These are phyloP conservation scores for Brachionus manjavacas DNA, from an alignment of 1,140 invertebrate species.

Conservation along the genomic window DNA sequence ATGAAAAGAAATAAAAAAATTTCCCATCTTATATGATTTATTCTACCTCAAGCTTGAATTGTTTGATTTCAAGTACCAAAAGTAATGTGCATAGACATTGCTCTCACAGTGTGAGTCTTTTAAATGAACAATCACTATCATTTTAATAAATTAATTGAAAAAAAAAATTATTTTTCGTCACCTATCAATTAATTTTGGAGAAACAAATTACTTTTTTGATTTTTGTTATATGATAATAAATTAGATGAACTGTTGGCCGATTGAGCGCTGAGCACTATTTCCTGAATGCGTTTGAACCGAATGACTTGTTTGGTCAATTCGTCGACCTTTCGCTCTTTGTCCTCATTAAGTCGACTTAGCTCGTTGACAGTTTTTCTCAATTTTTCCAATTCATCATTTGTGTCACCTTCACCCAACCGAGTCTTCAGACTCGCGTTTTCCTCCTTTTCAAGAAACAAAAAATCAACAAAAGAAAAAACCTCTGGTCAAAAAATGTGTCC, in stretches of 20 bases:
- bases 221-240: not conserved
- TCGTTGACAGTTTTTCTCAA: constrained; percentile 16
- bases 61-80: no score
- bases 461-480: not conserved
- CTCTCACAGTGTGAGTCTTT: no score
- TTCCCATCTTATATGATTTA: no score
- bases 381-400: not conserved
- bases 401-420: not conserved
- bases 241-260: not conserved
- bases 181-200: not conserved
- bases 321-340: constrained; percentile 38
- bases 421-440: constrained; percentile 1
- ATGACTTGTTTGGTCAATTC: constrained; percentile 33
- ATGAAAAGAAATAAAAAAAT: no score
- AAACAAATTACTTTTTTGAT: constrained; percentile 17
- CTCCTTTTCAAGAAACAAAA: constrained; percentile 7
- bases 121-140: no score
- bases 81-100: no score
- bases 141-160: no score
- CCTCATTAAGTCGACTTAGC: not conserved
- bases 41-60: no score
- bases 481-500: not conserved
- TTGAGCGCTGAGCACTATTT: constrained; percentile 34
- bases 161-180: no score
- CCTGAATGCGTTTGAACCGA: constrained; percentile 41